Conservation (phyloP, 1,140 invertebrate genomes). For the Bursaphelenchus mucronatus region DNA sequence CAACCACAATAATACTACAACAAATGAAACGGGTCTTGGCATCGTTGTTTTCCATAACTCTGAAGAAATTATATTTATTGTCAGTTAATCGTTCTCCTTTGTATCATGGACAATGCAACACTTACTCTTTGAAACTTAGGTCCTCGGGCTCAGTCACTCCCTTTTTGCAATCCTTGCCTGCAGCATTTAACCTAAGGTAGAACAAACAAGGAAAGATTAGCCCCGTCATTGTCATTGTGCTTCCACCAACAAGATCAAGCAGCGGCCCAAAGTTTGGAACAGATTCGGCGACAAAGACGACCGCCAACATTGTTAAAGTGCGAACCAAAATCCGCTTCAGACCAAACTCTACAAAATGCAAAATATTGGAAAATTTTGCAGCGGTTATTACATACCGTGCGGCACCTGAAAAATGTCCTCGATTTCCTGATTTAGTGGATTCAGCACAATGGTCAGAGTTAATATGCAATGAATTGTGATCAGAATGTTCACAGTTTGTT, state of each 20-base stretch:
- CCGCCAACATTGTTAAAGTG: conserved; percentile 69
- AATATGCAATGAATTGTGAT: conserved; percentile 57
- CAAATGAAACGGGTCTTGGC: too few relatives aligned
- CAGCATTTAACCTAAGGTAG: conserved; percentile 46
- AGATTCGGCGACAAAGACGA: conserved; percentile 74
- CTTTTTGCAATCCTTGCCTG: conserved; percentile 4
- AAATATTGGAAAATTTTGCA: not conserved
- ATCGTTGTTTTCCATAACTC: not conserved
- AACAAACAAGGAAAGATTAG: conserved; percentile 61
- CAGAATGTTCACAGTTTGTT: conserved; percentile 53
- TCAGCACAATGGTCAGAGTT: conserved; percentile 58
- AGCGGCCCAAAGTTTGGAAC: conserved; percentile 81
- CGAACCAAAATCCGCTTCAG: conserved; percentile 71
- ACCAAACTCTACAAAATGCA: conserved; percentile 38
- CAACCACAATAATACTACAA: conserved; percentile 31
- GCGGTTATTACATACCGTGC: conserved; percentile 35
- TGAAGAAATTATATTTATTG: conserved; percentile 8
- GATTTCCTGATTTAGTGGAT: conserved; percentile 54
- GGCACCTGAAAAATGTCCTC: conserved; percentile 55
- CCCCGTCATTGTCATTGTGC: conserved; percentile 70
- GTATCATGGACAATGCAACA: not conserved
- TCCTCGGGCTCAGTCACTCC: not conserved
- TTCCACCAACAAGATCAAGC: conserved; percentile 77
- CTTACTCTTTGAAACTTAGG: not conserved
- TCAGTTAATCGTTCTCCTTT: not conserved